phyloP scores from a whole-genome alignment of 1,140 invertebrate genomes.

The Argopecten irradians region DNA sequence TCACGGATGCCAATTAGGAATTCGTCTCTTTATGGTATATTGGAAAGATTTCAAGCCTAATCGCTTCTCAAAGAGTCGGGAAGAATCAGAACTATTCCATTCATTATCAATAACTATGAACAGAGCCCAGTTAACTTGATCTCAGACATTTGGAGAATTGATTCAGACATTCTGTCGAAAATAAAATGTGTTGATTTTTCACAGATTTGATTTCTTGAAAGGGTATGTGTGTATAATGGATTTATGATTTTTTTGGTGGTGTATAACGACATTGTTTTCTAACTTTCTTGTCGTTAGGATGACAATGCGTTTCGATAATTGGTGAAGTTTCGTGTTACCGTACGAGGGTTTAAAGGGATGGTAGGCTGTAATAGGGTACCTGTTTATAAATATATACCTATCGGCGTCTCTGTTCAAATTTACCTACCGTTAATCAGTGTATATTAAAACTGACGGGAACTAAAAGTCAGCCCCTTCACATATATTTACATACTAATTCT shows the following conservation, averaged over 20 bases:
- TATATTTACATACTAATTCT: not conserved
- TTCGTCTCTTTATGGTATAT: not conserved
- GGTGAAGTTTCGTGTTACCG: not conserved
- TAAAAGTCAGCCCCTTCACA: not conserved
- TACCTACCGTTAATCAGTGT: not conserved
- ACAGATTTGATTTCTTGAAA: not conserved
- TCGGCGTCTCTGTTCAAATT: not conserved
- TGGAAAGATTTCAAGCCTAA: not conserved
- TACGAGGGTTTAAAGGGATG: not conserved
- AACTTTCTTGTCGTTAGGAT: too few relatives aligned
- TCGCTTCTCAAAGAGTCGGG: not conserved
- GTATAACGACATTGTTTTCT: not conserved
- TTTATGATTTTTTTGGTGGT: not conserved
- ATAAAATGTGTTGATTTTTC: not conserved
- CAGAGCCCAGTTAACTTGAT: too few relatives aligned
- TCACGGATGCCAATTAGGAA: not conserved
- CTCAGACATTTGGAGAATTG: too few relatives aligned
- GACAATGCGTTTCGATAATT: not conserved
- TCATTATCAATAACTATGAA: not conserved
- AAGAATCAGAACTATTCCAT: not conserved
- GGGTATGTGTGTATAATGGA: not conserved
- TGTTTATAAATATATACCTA: not conserved
- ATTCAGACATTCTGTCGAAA: too few relatives aligned
- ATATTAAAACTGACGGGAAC: not conserved
- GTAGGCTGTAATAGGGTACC: not conserved